Evolutionary conservation across 2,888 invertebrate genomes (phyloP).

Genomic region (Callimorpha dominula): DNA sequence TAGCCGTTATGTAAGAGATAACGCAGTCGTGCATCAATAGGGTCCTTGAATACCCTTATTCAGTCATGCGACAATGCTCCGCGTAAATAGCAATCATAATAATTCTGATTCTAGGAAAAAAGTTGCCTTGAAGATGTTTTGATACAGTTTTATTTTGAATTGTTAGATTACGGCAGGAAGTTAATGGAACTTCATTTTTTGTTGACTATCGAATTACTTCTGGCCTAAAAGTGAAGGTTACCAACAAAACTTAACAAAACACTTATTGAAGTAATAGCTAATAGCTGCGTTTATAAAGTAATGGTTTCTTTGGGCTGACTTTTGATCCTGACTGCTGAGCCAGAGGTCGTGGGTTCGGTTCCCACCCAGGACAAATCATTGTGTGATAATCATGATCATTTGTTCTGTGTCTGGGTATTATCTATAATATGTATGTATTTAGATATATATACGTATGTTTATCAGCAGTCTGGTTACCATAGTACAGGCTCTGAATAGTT

Average conservation of each 20-base stretch:
- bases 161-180: background rate
- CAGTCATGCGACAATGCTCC: conserved; percentile 29
- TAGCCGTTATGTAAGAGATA: conserved; percentile 17
- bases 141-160: conserved; percentile 1
- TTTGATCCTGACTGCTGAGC: no score
- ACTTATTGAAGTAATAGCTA: no score
- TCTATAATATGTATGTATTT: no score
- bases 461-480: no score
- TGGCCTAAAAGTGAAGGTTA: background rate
- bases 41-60: conserved; percentile 22
- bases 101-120: conserved; percentile 21
- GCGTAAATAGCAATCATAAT: conserved; percentile 19
- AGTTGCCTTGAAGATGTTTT: conserved; percentile 20
- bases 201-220: background rate
- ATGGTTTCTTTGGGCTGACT: no score
- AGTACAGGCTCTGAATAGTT: no score
- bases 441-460: no score
- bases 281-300: no score
- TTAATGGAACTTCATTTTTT: background rate
- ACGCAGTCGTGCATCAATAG: conserved; percentile 28
- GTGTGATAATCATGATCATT: no score
- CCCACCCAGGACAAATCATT: no score
- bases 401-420: no score
- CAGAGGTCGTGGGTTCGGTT: no score
- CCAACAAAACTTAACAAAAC: background rate